phyloP scores from a whole-genome alignment of 2,888 invertebrate species.

The Ypsolopha sequella region DNA sequence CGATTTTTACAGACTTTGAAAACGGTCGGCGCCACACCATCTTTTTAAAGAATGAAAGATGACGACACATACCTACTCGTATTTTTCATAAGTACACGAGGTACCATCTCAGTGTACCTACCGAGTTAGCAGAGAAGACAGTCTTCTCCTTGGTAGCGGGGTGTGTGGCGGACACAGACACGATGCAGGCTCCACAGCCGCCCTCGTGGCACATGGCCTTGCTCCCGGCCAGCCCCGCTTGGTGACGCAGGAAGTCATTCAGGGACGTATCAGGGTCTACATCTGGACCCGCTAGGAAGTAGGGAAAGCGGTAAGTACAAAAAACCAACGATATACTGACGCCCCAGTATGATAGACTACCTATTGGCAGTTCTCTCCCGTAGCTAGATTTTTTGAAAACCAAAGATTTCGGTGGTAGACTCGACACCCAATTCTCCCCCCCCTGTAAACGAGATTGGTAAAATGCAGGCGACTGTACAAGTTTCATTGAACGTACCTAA shows the following conservation, averaged over 20 bases:
- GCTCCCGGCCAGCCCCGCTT: slow-evolving; percentile 72
- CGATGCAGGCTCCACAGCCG: slow-evolving; percentile 77
- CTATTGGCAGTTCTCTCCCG: too few species aligned
- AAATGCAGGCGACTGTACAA: too few species aligned
- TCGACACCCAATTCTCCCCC: too few species aligned
- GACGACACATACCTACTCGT: too few species aligned
- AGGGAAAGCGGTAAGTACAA: background rate
- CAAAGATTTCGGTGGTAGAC: too few species aligned
- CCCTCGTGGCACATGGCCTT: slow-evolving; percentile 80
- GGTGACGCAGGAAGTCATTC: slow-evolving; percentile 71
- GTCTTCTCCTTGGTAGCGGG: slow-evolving; percentile 55
- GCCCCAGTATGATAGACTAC: background rate
- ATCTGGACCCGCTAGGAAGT: slow-evolving; percentile 22
- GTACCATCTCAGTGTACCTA: slow-evolving; percentile 32
- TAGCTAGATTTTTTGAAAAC: too few species aligned
- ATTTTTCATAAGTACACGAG: background rate
- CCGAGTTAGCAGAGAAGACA: slow-evolving; percentile 75
- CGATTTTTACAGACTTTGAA: too few species aligned
- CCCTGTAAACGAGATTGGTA: too few species aligned
- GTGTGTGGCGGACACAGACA: slow-evolving; percentile 54
- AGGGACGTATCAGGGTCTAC: slow-evolving; percentile 56
- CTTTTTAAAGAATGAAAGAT: too few species aligned
- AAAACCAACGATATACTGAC: background rate
- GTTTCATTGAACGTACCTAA: too few species aligned
- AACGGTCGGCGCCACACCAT: too few species aligned